A percentile compares a stretch with the other conserved stretches of the same genome.
Conservation (phyloP, 2,888 invertebrate genomes). For the Bembecia ichneumoniformis region DNA sequence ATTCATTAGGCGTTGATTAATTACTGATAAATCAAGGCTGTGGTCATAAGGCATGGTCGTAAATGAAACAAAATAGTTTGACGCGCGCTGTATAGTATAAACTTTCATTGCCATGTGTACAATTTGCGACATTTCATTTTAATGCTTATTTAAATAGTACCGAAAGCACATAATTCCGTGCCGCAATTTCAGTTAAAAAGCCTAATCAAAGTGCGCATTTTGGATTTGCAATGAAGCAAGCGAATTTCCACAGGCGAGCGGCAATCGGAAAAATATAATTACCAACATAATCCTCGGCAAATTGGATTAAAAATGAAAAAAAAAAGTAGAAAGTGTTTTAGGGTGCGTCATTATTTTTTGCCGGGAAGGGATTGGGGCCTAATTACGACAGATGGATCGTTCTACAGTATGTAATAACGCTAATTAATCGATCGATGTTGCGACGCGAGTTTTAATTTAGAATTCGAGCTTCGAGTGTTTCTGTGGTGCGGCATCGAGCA, state of each 20-base stretch:
- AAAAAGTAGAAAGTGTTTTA: conserved; percentile 67
- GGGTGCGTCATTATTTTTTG: conserved; percentile 70
- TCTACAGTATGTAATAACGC: conserved; percentile 62
- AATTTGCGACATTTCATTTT: not conserved
- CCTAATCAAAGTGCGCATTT: conserved; percentile 58
- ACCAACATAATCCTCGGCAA: conserved; percentile 71
- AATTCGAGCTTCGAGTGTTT: conserved; percentile 8
- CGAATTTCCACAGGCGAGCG: conserved; percentile 51
- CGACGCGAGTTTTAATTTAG: conserved; percentile 41
- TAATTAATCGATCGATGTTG: conserved; percentile 65
- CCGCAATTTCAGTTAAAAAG: conserved; percentile 44
- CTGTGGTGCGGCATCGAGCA: not conserved
- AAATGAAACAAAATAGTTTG: too few relatives aligned
- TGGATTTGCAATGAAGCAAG: conserved; percentile 59
- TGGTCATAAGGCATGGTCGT: too few relatives aligned
- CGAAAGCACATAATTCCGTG: not conserved
- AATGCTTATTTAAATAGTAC: conserved; percentile 3
- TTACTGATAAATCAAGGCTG: too few relatives aligned
- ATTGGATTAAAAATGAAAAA: conserved; percentile 73
- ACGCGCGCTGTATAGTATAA: too few relatives aligned
- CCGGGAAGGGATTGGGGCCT: conserved; percentile 59
- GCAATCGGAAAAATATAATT: conserved; percentile 74
- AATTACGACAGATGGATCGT: conserved; percentile 71
- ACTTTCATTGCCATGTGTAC: too few relatives aligned
- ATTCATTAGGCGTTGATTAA: too few relatives aligned